A percentile compares a stretch with the other conserved stretches of the same genome.
phyloP scores from a whole-genome alignment of 2,888 invertebrate species.

The Clanis bilineata region DNA sequence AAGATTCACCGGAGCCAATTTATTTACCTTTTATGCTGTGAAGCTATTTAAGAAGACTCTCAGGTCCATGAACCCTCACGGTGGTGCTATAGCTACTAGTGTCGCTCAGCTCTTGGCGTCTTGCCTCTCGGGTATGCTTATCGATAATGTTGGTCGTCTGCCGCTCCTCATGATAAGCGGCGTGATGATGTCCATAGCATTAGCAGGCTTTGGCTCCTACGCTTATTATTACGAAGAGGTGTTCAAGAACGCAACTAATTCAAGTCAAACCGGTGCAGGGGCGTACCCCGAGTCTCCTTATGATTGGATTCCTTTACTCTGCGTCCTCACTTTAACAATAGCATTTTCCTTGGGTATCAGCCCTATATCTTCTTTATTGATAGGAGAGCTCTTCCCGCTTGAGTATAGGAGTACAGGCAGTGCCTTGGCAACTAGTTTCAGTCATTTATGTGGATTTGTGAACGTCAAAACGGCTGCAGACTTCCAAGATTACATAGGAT shows the following conservation, averaged over 20 bases:
- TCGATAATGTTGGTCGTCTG: conserved; percentile 92
- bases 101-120: conserved; percentile 92
- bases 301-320: conserved; percentile 92
- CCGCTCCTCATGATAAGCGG: conserved; percentile 92
- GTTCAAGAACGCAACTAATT: conserved; percentile 61
- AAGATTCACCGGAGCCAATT: conserved; percentile 90
- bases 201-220: conserved; percentile 92
- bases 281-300: conserved; percentile 56
- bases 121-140: conserved; percentile 89
- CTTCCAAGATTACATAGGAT: conserved; percentile 87
- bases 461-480: conserved; percentile 92
- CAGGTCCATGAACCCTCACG: conserved; percentile 89
- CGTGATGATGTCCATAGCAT: conserved; percentile 91
- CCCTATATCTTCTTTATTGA: conserved; percentile 87
- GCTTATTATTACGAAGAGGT: conserved; percentile 91
- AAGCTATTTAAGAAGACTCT: conserved; percentile 93
- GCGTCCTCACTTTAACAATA: conserved; percentile 91
- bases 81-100: conserved; percentile 91
- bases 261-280: conserved; percentile 65
- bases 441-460: conserved; percentile 92
- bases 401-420: conserved; percentile 87
- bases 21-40: conserved; percentile 92
- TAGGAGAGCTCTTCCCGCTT: conserved; percentile 87
- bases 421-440: conserved; percentile 89
- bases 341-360: conserved; percentile 91